Base-by-base conservation (phyloP, 1,140 invertebrate genomes). In the Heliconius hermathena region DNA sequence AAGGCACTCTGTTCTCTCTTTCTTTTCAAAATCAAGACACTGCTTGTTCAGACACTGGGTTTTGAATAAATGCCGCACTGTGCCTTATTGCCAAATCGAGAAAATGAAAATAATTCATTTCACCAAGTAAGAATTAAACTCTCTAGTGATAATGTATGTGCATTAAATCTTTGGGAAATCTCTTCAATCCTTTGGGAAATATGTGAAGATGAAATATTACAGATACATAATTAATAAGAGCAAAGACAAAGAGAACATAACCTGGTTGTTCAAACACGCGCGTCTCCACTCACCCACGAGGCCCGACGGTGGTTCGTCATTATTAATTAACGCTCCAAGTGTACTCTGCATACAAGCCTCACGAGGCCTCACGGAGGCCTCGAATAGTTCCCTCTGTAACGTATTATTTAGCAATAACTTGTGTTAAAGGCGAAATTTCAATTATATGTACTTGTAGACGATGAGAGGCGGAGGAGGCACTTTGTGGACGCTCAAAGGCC, bases 361-460 rank as follows among this genome's bases (percentile, higher is more conserved):
- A 46, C 41, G 41, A 41, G 41, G 41, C 2, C 57, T 11, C 57
- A 3, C n/a, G 60, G 60, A 66, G 26, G 60, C 60, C 60, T 66
- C 60, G 60, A 26, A 66, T 66, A 66, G 60, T 66, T 66, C 5
- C 22, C 60, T 66, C 22, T 66, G 60, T 66, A 66, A 29, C 60
- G 60, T 66, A 66, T 66, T 66, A 29, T 66, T 66, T 66, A 66
- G 60, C 60, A 66, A 66, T 66, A 66, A 66, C 60, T 66, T 66
- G 26, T 29, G 60, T 66, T 66, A 66, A 66, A 66, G 60, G 60
- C 26, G 60, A 66, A 66, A 66, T 66, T 66, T 66, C 60, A 66
- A 66, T 66, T 66, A 66, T 66, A 66, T 66, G 22, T 9, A 57
- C 54, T 57, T 22, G 54, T 29, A 66, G 60, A 66, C 22, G 60